Conservation (phyloP, 2,113 vertebrate species). For the Labrus mixtus region DNA sequence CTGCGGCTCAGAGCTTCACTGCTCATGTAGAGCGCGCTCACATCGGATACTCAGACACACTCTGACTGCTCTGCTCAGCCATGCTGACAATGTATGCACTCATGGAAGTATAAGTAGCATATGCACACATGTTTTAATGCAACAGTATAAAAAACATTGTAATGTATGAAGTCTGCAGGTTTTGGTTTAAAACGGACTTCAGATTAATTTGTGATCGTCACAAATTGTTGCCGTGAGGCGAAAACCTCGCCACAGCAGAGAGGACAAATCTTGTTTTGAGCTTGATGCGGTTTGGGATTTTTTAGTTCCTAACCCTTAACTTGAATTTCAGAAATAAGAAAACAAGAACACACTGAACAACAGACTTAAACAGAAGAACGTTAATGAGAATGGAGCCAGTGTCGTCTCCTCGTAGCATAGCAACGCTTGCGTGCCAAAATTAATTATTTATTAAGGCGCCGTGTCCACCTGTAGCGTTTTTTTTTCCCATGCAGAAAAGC, state of each 20-base stretch:
- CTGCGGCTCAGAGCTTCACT: conserved; percentile 37
- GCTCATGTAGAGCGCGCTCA: conserved; percentile 45
- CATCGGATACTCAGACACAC: conserved; percentile 33
- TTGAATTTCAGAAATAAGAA: too few species aligned
- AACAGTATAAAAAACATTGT: background rate
- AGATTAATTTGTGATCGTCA: background rate
- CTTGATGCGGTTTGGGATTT: background rate
- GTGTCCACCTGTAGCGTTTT: too few species aligned
- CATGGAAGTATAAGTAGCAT: conserved; percentile 40
- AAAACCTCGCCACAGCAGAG: background rate
- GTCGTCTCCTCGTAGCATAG: too few species aligned
- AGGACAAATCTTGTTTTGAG: background rate
- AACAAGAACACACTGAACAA: too few species aligned
- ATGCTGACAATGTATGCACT: conserved; percentile 45
- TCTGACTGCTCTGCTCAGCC: conserved; percentile 45
- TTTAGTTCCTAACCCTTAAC: background rate
- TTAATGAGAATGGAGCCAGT: too few species aligned
- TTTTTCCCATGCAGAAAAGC: too few species aligned
- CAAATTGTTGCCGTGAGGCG: background rate
- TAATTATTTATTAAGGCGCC: too few species aligned
- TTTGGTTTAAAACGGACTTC: background rate
- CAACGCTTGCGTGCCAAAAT: too few species aligned
- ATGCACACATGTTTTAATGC: conserved; percentile 28
- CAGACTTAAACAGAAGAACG: too few species aligned
- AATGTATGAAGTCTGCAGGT: background rate